These are phyloP conservation scores for Oryzias sinensis DNA, from an alignment of 2,797 vertebrate genomes.

Conservation along the genomic window DNA sequence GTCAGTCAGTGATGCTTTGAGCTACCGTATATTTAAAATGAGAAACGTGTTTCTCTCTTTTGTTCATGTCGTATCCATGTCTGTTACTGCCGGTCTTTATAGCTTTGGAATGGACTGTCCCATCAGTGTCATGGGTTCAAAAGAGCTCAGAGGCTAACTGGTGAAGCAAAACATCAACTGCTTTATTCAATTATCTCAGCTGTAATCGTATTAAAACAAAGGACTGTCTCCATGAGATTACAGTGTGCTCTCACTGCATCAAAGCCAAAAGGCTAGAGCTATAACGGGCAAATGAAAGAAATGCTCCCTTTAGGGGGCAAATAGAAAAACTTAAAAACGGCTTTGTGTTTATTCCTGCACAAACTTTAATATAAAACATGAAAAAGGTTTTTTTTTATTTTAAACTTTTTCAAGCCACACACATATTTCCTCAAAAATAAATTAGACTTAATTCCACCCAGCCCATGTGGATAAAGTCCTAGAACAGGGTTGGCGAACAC, in stretches of 20 bases:
- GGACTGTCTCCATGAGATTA: slow-evolving; percentile 25
- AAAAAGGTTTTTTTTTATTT: slow-evolving; percentile 31
- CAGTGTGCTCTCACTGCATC: slow-evolving; percentile 17
- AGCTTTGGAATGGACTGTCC: slow-evolving; percentile 52
- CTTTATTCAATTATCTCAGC: slow-evolving; percentile 56
- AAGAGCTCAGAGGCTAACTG: slow-evolving; percentile 31
- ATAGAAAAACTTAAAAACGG: slow-evolving; percentile 18
- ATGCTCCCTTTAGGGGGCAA: slow-evolving; percentile 16
- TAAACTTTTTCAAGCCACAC: slow-evolving; percentile 48
- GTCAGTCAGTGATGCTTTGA: slow-evolving; percentile 4
- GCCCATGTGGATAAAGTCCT: slow-evolving; percentile 57
- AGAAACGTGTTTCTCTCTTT: slow-evolving; percentile 8
- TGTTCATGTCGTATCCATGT: not conserved
- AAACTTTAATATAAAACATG: slow-evolving; percentile 21
- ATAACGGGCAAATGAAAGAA: slow-evolving; percentile 2
- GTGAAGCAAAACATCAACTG: slow-evolving; percentile 34
- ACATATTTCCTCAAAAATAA: slow-evolving; percentile 48
- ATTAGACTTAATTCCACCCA: slow-evolving; percentile 22
- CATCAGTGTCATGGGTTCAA: slow-evolving; percentile 49
- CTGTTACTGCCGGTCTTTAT: slow-evolving; percentile 28
- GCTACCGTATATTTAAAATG: slow-evolving; percentile 10
- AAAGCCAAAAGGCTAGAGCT: slow-evolving; percentile 9
- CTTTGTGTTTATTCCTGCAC: slow-evolving; percentile 3
- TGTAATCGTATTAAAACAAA: slow-evolving; percentile 50
- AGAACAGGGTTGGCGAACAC: too few species aligned